These are phyloP conservation scores for Hippocampus barbouri DNA, from an alignment of 2,113 vertebrate species.

Conservation along the genomic window DNA sequence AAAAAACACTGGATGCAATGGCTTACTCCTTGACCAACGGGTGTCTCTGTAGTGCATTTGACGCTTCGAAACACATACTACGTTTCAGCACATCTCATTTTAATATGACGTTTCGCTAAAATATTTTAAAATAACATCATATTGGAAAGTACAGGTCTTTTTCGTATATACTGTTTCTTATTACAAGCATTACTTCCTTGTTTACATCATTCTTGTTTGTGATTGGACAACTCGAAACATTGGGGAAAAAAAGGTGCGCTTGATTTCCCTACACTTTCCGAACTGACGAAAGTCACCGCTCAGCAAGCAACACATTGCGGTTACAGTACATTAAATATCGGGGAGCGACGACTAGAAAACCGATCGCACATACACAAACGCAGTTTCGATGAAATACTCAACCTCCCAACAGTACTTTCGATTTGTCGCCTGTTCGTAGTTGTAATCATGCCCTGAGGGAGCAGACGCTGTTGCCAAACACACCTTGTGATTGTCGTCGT, in stretches of 20 bases:
- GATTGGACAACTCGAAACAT: slow-evolving; percentile 43
- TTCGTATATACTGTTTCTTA: neutral
- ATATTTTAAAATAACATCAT: neutral
- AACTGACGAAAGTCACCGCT: fast-evolving
- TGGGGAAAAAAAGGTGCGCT: neutral
- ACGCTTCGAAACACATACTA: neutral
- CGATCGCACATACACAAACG: neutral
- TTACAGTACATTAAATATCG: neutral
- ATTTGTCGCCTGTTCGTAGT: slow-evolving; percentile 6
- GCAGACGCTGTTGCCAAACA: slow-evolving; percentile 33
- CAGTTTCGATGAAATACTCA: slow-evolving; percentile 12
- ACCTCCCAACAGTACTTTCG: slow-evolving; percentile 35
- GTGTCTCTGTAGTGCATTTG: neutral
- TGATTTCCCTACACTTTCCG: neutral
- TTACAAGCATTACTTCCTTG: slow-evolving; percentile 46
- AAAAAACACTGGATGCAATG: neutral
- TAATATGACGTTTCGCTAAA: neutral
- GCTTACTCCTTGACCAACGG: neutral
- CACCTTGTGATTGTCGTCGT: slow-evolving; percentile 16
- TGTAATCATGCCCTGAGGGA: slow-evolving; percentile 23
- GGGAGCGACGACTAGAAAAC: neutral
- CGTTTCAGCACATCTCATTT: neutral
- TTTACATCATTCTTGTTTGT: slow-evolving; percentile 56
- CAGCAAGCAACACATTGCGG: neutral
- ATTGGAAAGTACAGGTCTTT: neutral